phyloP scores from a whole-genome alignment of 1,140 invertebrate species.

The Helicoverpa armigera region DNA sequence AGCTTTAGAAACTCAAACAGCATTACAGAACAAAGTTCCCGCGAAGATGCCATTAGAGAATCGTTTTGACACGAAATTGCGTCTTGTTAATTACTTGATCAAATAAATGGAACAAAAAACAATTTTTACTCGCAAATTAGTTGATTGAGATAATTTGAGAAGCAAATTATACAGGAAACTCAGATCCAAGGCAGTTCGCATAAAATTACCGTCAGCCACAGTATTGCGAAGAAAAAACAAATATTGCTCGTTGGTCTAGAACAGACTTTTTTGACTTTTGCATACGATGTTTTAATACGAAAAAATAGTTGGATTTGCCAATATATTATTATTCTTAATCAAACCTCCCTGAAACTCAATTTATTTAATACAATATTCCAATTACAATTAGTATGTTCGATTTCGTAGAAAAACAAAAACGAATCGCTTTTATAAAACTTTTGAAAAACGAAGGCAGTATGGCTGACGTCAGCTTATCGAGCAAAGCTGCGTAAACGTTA shows the following conservation, averaged over 20 bases:
- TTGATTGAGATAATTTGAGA: slow-evolving; percentile 11
- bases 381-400: too few species aligned
- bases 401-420: background rate
- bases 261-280: too few species aligned
- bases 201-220: slow-evolving; percentile 2
- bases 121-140: background rate
- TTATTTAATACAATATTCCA: too few species aligned
- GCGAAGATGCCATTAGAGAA: background rate
- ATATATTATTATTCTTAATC: too few species aligned
- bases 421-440: background rate
- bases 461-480: slow-evolving; percentile 14
- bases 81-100: slow-evolving; percentile 21
- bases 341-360: background rate
- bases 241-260: too few species aligned
- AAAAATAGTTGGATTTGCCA: too few species aligned
- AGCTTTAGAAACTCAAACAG: slow-evolving; percentile 13
- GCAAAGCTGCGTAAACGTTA: background rate
- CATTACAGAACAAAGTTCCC: slow-evolving; percentile 12
- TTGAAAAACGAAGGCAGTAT: slow-evolving; percentile 10
- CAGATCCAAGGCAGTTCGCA: background rate
- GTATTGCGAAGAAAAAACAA: background rate
- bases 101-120: slow-evolving; percentile 11
- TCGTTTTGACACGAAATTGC: slow-evolving; percentile 31
- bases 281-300: too few species aligned
- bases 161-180: slow-evolving; percentile 20